Conservation (phyloP, 2,888 invertebrate species). For the Drosophila ustulata region DNA sequence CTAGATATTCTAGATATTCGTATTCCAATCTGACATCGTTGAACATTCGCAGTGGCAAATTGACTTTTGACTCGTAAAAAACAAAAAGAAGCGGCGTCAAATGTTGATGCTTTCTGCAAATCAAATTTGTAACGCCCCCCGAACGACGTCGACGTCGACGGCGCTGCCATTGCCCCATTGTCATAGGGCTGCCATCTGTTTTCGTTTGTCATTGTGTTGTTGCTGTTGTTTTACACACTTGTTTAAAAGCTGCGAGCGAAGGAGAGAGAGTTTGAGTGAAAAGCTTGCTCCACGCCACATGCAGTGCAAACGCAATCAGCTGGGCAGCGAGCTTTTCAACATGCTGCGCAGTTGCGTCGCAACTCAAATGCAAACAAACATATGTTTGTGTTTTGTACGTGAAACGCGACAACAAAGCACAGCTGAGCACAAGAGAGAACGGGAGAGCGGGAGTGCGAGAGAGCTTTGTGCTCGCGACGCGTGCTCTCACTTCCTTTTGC, state of each 20-base stretch:
- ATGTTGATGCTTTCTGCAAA: conserved; percentile 48
- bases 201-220: conserved; percentile 29
- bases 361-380: conserved; percentile 70
- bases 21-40: conserved; percentile 21
- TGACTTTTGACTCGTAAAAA: conserved; percentile 45
- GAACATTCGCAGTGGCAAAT: conserved; percentile 43
- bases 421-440: conserved; percentile 56
- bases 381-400: conserved; percentile 54
- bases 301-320: conserved; percentile 71
- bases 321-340: conserved; percentile 65
- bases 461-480: conserved; percentile 38
- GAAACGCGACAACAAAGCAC: conserved; percentile 51
- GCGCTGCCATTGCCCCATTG: conserved; percentile 31
- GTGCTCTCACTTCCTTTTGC: conserved; percentile 12
- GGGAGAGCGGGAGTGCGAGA: conserved; percentile 40
- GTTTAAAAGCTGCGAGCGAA: conserved; percentile 34
- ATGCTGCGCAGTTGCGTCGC: conserved; percentile 70
- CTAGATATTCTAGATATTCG: conserved; percentile 9
- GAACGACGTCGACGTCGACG: neutral
- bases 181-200: conserved; percentile 70
- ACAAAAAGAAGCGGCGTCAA: conserved; percentile 38
- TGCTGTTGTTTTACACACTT: conserved; percentile 19
- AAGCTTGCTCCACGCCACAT: conserved; percentile 36
- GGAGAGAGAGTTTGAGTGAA: conserved; percentile 7
- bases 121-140: conserved; percentile 58